These are phyloP conservation scores for Merops nubicus DNA, from an alignment of 2,113 vertebrate species.

Conservation along the genomic window DNA sequence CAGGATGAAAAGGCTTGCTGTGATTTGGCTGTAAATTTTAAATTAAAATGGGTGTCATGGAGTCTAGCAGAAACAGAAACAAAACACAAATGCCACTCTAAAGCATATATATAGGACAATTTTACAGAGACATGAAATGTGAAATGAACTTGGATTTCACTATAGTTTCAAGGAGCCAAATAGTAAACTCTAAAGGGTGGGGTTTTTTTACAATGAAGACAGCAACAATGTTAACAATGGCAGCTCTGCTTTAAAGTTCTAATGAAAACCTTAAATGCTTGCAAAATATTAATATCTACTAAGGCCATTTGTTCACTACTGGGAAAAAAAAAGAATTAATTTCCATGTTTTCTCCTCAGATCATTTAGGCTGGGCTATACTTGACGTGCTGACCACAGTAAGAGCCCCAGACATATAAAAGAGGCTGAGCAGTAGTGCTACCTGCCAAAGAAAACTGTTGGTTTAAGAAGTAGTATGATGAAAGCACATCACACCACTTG, in stretches of 20 bases:
- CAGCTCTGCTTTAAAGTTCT: background rate
- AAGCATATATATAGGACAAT: background rate
- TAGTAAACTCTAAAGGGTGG: background rate
- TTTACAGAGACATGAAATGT: background rate
- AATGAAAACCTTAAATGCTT: background rate
- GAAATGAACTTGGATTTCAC: background rate
- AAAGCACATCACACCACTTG: slow-evolving; percentile 23
- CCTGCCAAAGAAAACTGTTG: slow-evolving; percentile 70
- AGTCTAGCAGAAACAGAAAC: background rate
- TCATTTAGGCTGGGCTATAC: slow-evolving; percentile 34
- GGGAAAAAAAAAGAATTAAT: slow-evolving; percentile 37
- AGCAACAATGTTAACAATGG: background rate
- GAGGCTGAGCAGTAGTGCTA: slow-evolving; percentile 2
- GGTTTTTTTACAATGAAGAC: background rate
- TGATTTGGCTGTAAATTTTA: background rate
- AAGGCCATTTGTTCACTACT: slow-evolving; percentile 12
- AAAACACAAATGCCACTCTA: background rate
- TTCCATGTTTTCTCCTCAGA: slow-evolving; percentile 29
- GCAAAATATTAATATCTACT: slow-evolving; percentile 17
- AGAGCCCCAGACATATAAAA: slow-evolving; percentile 65
- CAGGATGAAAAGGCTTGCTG: background rate
- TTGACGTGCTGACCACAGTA: slow-evolving; percentile 47
- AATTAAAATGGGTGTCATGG: background rate
- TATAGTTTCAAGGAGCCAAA: background rate
- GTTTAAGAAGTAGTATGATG: slow-evolving; percentile 42